Base-by-base conservation (phyloP, 2,888 invertebrate genomes). In the Prosapia bicincta region DNA sequence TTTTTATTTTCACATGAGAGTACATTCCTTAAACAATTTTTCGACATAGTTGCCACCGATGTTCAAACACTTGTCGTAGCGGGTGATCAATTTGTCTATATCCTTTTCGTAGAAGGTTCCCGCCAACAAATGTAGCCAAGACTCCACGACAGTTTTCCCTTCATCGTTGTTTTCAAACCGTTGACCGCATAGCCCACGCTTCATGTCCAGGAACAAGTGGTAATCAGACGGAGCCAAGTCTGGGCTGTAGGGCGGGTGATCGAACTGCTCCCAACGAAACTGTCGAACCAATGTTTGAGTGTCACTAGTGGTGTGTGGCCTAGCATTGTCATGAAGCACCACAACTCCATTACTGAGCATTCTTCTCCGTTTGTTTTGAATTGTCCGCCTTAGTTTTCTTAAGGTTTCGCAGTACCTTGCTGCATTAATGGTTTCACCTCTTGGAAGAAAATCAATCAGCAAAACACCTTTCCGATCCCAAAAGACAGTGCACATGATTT, bases 401-500 rank as follows among this genome's bases (percentile, higher is more conserved):
- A 76, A 72, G 20, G 75, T 72, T 70, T 77, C 75, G 74, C 74
- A 78, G 43, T 79, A 79, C 24, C 26, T 23, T 72, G 30, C 78
- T 15, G 74, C 74, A 69, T 77, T 79, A 26, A 78, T 78, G 68
- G 73, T 78, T 66, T 71, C 70, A 65, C 78, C 75, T 43, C 68
- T 74, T 24, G 75, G 76, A 20, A 77, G 32, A 77, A 75, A 78
- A 43, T 77, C 71, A 66, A 78, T 74, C 74, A 79, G 76, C 70
- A 80, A 67, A 65, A 81, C 74, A 15, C 79, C 79, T 74, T 78
- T 76, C 26, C 68, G 75, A 78, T 79, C 79, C 79, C 78, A 81
- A 75, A 81, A 79, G 66, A 80, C 79, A 24, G 79, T 78, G 65
- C 79, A 80, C 78, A 79, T 80, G 75, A 79, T 75, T 78, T 81